Percentiles rank a stretch among this genome's conserved stretches.
Evolutionary conservation across 2,888 invertebrate species (phyloP).

Genomic region (Pristionchus exspectatus): DNA sequence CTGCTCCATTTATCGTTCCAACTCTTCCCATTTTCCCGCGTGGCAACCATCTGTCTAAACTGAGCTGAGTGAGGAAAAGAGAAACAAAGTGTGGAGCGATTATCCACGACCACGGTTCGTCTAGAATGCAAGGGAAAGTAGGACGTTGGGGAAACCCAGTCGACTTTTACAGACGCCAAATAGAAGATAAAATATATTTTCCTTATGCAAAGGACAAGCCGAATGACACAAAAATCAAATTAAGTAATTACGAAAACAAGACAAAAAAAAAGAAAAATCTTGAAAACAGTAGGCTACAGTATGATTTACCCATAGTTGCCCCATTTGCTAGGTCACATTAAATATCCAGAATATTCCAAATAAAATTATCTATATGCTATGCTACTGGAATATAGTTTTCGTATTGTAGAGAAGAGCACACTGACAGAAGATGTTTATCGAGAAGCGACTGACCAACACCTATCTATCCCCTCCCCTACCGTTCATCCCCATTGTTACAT

Average conservation of each 20-base stretch:
- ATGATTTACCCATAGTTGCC: too few species aligned
- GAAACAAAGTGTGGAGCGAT: not conserved
- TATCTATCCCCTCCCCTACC: not conserved
- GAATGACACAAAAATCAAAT: not conserved
- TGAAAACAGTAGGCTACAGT: too few species aligned
- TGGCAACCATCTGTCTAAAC: constrained; percentile 37
- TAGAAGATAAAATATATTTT: not conserved
- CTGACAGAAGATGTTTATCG: too few species aligned
- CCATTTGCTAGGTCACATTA: too few species aligned
- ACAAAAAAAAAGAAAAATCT: too few species aligned
- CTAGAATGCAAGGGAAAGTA: not conserved
- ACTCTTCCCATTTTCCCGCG: not conserved
- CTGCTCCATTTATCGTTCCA: not conserved
- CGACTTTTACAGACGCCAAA: too few species aligned
- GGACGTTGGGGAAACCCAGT: not conserved
- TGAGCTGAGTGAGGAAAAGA: not conserved
- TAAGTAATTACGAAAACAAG: too few species aligned
- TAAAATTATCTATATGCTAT: too few species aligned
- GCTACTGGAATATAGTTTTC: too few species aligned
- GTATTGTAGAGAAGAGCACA: too few species aligned
- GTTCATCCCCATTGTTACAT: not conserved
- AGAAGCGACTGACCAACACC: not conserved
- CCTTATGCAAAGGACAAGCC: not conserved
- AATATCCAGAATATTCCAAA: too few species aligned
- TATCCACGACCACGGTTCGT: not conserved